Evolutionary conservation across 92 coral and sea anemone species (phyloP), one percentile per base, ranked within the genome.

Genomic region (Anthopleura xanthogrammica): DNA sequence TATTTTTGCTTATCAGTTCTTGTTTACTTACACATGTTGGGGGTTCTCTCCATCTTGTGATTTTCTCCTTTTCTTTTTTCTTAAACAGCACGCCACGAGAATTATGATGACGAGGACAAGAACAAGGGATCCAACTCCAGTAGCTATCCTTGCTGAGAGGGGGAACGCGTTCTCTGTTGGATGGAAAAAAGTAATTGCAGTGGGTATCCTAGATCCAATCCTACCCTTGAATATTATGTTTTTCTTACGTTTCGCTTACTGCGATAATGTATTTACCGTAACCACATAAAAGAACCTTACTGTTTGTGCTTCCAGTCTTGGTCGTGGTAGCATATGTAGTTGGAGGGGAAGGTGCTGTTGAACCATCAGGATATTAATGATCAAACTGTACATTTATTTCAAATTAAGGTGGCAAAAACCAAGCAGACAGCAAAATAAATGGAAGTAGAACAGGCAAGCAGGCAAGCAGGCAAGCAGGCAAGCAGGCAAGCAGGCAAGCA

Each of bases 41-140:
- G n/a, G 19, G 17, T n/a, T 16, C 42, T 82, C 85, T 12, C 24
- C 48, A 48, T 75, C 86, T 5, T 55, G 20, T 41, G 72, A 10
- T 13, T 64, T 66, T 29, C 70, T 50, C 16, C 60, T 70, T 50
- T 71, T 72, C 65, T 22, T 73, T 56, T 41, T 83, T 40, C 66
- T 83, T 13, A 42, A 2, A 23, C 86, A 83, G 29, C 79, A 73
- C 14, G 57, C 23, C 4, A 75, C 48, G 46, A 73, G 3, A 20
- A 83, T 29, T 12, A 83, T 56, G 20, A 83, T 9, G 22, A 74
- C 9, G 36, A 75, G 17, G 7, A 75, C 22, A 41, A 75, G 52
- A 22, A 75, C 57, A 16, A 41, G 16, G 4, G 73, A 36, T 16
- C 73, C 66, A 13, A 60, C 54, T 10, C 54, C 83, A 50, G 41